Evolutionary conservation across 2,797 vertebrate species (phyloP).

Genomic region (Helicolenus hilgendorfi): DNA sequence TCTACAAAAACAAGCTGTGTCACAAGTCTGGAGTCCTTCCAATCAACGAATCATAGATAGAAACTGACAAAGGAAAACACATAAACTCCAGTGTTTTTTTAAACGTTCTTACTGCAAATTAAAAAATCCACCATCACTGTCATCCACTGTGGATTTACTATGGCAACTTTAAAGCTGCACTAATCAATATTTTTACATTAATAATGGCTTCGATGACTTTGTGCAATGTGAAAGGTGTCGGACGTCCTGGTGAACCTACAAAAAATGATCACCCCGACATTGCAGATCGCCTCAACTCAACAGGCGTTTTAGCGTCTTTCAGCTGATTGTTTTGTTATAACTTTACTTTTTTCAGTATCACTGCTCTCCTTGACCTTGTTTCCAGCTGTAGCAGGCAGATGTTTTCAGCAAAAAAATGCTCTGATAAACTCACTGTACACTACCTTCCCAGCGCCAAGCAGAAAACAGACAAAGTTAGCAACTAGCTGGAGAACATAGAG

Average conservation of each 20-base stretch:
- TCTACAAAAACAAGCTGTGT: constrained; percentile 44
- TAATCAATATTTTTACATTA: neutral
- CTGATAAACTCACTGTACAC: too few species aligned
- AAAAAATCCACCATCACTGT: neutral
- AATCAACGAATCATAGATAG: neutral
- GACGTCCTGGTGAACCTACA: neutral
- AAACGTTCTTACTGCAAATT: neutral
- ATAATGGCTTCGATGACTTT: neutral
- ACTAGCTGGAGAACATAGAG: neutral
- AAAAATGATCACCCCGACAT: neutral
- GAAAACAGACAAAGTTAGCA: neutral
- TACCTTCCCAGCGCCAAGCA: neutral
- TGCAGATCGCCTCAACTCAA: neutral
- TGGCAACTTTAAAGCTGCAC: neutral
- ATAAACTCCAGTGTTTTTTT: neutral
- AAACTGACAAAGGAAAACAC: constrained; percentile 8
- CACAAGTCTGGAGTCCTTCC: constrained; percentile 40
- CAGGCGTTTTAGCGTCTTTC: neutral
- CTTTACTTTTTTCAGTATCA: neutral
- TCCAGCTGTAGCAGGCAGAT: neutral
- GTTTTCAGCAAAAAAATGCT: neutral
- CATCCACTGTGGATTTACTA: neutral
- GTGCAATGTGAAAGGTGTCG: neutral
- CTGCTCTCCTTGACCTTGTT: neutral
- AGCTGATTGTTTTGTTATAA: neutral